Base-by-base conservation (phyloP, 2,888 invertebrate genomes). In the Pyrgus malvae region DNA sequence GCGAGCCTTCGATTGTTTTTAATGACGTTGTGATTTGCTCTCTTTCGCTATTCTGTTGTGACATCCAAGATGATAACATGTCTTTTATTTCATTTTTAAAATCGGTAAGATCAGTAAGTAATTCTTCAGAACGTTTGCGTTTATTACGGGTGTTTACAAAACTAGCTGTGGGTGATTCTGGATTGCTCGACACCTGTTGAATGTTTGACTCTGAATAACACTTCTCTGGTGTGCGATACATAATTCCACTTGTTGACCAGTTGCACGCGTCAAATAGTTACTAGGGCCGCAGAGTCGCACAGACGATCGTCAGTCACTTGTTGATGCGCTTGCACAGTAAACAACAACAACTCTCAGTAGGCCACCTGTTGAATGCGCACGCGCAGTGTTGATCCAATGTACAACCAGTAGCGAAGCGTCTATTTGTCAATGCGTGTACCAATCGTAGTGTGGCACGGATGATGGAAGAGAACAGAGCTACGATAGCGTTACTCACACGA, bases 21-120 rank as follows among this genome's bases (percentile, higher is more conserved):
- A 49, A 19, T 1, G 48, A 38, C 2, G 38, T 11, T n/a, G 37
- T 7, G 1, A 41, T 41, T 12, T 12, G 12, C 6, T 5, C 11
- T 23, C 40, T 41, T 2, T 41, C 40, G 3, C 11, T 49, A 12
- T 31, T 49, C 7, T 49, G 38, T 16, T 40, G 38, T 4, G 19
- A 1, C 29, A 49, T 17, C 19, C 27, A 38, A 1, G 48, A 29
- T 1, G 40, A 17, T 2, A 49, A 9, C 38, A 49, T 38, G 2
- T 49, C 38, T 2, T 19, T 40, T 2, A 49, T 38, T 31, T 49
- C 48, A 1, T 11, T 49, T n/a, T 49, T 49, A 31, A 49, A 49
- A 3, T 49, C 48, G 11, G n/a, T 2, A 5, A 49, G 8, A 6
- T 49, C 48, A 17, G 1, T 8, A 9, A 40, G 12, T 7, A 49